Base-by-base conservation (phyloP, 2,113 vertebrate species). In the Lates calcarifer region DNA sequence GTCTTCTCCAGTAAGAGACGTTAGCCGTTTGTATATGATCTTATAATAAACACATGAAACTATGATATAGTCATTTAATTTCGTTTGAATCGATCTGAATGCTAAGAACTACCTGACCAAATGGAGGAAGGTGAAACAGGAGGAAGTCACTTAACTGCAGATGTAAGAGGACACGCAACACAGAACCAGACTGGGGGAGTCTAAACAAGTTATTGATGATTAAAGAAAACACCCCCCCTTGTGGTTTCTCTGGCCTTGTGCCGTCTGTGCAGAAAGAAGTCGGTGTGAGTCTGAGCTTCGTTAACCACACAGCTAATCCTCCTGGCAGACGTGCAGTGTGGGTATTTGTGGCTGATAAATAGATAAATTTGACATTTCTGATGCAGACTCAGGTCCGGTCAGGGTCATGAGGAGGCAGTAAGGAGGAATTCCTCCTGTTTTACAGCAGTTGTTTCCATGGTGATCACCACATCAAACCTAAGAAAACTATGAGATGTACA, bases 401-500 rank as follows among this genome's bases (percentile, higher is more conserved):
- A 56, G 1, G 29, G 17, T 72, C 11, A n/a, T 29, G 26, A 41
- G 28, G 13, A 37, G 49, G 22, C 22, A 74, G 7, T 55, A 1
- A 65, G 55, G 29, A 26, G n/a, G 49, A 65, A 35, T 76, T 28
- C n/a, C 7, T 71, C 65, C 45, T 72, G 64, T 74, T 82, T 86
- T 47, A 85, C 26, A 53, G 63, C 73, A 61, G 28, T 64, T 0
- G 81, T 91, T 93, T 84, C 83, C 79, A 90, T 91, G 83, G 88
- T 75, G 74, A 89, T 85, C 24, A n/a, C 75, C 64, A 45, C 20
- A 69, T 69, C 39, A 51, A 63, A 87, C 49, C 11, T 26, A 41
- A 6, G 20, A 57, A 63, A 68, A 29, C 28, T 26, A 24, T 47
- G 4, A 31, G 11, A 49, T 31, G 2, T 73, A 22, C 18, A 37